Evolutionary conservation across 1,140 invertebrate genomes (phyloP).

Genomic region (Drosophila persimilis): DNA sequence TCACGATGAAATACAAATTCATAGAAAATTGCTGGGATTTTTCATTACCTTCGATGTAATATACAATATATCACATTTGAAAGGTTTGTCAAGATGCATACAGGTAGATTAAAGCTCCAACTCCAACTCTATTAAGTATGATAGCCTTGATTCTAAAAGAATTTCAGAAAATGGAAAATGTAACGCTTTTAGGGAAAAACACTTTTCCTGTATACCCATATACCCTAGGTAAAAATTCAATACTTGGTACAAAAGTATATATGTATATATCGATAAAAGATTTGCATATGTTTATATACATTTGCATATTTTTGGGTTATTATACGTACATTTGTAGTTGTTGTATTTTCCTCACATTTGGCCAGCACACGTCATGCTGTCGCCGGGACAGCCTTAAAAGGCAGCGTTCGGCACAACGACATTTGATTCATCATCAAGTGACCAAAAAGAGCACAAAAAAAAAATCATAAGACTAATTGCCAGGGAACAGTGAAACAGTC

Average conservation of each 20-base stretch:
- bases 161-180: no score
- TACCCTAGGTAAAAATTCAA: no score
- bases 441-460: slow-evolving; percentile 32
- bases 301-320: slow-evolving; percentile 51
- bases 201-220: no score
- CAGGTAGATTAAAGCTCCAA: no score
- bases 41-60: no score
- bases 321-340: background rate
- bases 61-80: no score
- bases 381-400: slow-evolving; percentile 55
- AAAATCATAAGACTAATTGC: slow-evolving; percentile 34
- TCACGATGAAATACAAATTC: no score
- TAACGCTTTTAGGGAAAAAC: no score
- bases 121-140: no score
- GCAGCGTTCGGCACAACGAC: slow-evolving; percentile 21
- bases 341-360: slow-evolving; percentile 1
- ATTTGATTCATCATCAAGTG: slow-evolving; percentile 63
- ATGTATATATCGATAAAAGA: slow-evolving; percentile 11
- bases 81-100: no score
- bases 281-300: slow-evolving; percentile 42
- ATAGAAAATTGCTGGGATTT: no score
- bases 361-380: slow-evolving; percentile 57
- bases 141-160: no score
- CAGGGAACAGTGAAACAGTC: slow-evolving; percentile 21
- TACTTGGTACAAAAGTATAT: background rate